Percentiles rank a stretch among this genome's conserved stretches.
These are phyloP conservation scores for Pseudococcus viburni DNA, from an alignment of 2,888 invertebrate species.

Conservation along the genomic window DNA sequence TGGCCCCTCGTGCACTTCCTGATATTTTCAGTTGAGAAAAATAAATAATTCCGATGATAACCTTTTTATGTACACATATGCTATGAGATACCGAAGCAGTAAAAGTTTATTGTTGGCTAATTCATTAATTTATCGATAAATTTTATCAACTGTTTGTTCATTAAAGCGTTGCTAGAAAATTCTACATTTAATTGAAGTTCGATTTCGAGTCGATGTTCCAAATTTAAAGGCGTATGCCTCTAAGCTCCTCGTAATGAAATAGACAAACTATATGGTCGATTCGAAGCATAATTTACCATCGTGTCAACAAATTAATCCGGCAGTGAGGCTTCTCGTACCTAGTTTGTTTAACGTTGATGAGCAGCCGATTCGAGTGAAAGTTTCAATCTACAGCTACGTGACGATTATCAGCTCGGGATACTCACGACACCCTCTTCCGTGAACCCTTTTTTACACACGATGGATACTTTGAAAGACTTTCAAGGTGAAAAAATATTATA, in stretches of 20 bases:
- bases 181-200: not conserved
- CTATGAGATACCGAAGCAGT: not conserved
- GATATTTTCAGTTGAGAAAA: not conserved
- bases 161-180: not conserved
- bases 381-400: not conserved
- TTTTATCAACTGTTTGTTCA: not conserved
- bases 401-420: not conserved
- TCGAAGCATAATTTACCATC: not conserved
- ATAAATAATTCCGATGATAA: not conserved
- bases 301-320: not conserved
- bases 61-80: not conserved
- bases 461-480: not conserved
- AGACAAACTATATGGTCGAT: too few species aligned
- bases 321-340: not conserved
- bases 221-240: too few species aligned
- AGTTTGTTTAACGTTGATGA: not conserved
- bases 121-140: not conserved
- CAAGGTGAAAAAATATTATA: constrained; percentile 8
- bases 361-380: not conserved
- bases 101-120: not conserved
- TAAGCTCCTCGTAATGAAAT: too few species aligned
- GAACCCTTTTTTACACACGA: not conserved
- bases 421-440: not conserved
- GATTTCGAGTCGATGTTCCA: not conserved
- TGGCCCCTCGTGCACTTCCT: not conserved